Base-by-base conservation (phyloP, 2,888 invertebrate species). In the Andrena dorsata region DNA sequence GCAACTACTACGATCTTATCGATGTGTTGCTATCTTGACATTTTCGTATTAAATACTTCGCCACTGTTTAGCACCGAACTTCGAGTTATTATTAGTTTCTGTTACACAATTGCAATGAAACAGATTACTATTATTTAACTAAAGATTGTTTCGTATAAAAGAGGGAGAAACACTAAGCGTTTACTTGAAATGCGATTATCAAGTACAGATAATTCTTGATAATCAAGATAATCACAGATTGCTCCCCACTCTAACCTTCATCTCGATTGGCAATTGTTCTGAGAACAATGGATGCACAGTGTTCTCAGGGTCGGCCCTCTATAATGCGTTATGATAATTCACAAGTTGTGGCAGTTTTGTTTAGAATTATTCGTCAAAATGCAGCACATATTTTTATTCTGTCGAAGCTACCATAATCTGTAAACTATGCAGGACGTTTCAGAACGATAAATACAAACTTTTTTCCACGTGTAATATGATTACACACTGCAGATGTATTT, bases 161-260 rank as follows among this genome's bases (percentile, higher is more conserved):
- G 16, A 16, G 10, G 10, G 56, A 4, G 23, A 10, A 26, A 13
- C 10, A 4, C 10, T 56, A 56, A 13, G 20, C 23, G 4, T 56
- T 56, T 23, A 56, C 4, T 20, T 56, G 56, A 4, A 20, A 20
- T 56, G 56, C 23, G 20, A 23, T 23, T 10, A 10, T 35, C 53
- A 23, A 23, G 20, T 5, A 26, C 30, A 13, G 72, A 76, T 85
- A 76, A 76, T 79, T 7, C 8, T 61, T 49, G 76, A 79, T 83
- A 76, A 76, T 71, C 47, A 13, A 60, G 23, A 30, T 70, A 76
- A 76, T 84, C 58, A 51, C 30, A 23, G 26, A 81, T 80, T 51
- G 35, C 4, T 73, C 53, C 72, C 51, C 53, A 76, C 84, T 83
- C 64, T 84, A 20, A 28, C 66, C 30, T 49, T 74, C 49, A 61